A percentile compares a stretch with the other conserved stretches of the same genome.
phyloP scores from a whole-genome alignment of 1,140 invertebrate genomes.

The Drosophila insularis region DNA sequence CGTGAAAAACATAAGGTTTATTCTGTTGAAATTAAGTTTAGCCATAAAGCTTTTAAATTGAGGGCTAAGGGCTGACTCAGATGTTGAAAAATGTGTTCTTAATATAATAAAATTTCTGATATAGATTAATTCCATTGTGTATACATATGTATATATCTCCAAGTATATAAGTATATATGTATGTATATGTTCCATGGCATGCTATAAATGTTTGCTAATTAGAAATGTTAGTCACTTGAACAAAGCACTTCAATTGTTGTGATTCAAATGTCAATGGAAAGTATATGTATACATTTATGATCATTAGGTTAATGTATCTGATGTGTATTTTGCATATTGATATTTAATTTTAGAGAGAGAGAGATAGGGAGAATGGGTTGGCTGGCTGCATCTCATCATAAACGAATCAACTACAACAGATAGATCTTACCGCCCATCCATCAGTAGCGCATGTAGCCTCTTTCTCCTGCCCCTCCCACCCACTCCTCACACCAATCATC shows the following conservation, averaged over 20 bases:
- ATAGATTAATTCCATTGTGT: no score
- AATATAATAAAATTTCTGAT: no score
- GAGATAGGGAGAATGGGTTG: not conserved
- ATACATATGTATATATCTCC: no score
- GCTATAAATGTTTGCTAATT: no score
- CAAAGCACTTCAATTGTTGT: not conserved
- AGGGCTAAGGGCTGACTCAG: no score
- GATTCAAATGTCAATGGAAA: not conserved
- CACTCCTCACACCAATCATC: not conserved
- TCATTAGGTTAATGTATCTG: no score
- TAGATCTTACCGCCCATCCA: conserved; percentile 7
- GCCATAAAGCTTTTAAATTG: no score
- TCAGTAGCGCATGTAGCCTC: not conserved
- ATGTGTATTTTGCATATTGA: not conserved
- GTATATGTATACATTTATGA: not conserved
- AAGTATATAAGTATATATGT: no score
- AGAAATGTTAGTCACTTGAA: not conserved
- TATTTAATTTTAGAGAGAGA: not conserved
- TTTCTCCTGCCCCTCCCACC: not conserved
- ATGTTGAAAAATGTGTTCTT: no score
- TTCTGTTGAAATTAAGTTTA: no score
- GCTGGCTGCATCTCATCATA: not conserved
- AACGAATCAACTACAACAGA: conserved; percentile 1
- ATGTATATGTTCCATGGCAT: no score
- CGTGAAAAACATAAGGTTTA: no score